Evolutionary conservation across 2,888 invertebrate genomes (phyloP), one percentile per base, ranked within the genome.

Genomic region (Chrysolina haemoptera): DNA sequence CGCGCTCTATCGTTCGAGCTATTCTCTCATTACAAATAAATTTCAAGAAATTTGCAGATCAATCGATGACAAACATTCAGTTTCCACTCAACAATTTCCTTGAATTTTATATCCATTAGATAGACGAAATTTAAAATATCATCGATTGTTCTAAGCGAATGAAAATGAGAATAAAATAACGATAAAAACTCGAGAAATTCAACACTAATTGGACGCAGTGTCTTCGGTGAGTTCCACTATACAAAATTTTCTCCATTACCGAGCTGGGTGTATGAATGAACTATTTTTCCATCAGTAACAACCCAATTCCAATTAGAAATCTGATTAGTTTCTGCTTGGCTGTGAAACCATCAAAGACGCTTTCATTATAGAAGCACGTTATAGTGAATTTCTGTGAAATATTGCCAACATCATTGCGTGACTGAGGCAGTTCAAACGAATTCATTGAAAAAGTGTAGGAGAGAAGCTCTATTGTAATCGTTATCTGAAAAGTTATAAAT

Each of bases 191-290:
- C 35, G 35, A 4, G 8, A 8, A 6, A 6, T 8, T 35, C 35
- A 35, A 8, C 3, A 8, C 6, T 35, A 8, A 35, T 35, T 35
- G 35, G 35, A 35, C 8, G 35, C 8, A 6, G 8, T 35, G 35
- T 35, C 4, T 8, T 35, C 69, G 77, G 76, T 78, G 20, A 50
- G 64, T 14, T 22, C 20, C 41, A 22, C 40, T 35, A 16, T 41
- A 46, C 69, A 46, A 46, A 27, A 8, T 14, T 62, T 43, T 8
- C 35, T 0, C 35, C 8, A 35, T 35, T 8, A 35, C 35, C 6
- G 4, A 35, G 27, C 27, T 5, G 27, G 43, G 9, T 43, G 8
- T 1, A 43, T 43, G 2, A 43, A 43, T 3, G 43, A 43, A 43
- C 14, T 14, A 14, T 5, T 14, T 14, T 43, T 43, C 43, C 43